These are phyloP conservation scores for Liodrosophila aerea DNA, from an alignment of 2,888 invertebrate genomes.

Conservation along the genomic window DNA sequence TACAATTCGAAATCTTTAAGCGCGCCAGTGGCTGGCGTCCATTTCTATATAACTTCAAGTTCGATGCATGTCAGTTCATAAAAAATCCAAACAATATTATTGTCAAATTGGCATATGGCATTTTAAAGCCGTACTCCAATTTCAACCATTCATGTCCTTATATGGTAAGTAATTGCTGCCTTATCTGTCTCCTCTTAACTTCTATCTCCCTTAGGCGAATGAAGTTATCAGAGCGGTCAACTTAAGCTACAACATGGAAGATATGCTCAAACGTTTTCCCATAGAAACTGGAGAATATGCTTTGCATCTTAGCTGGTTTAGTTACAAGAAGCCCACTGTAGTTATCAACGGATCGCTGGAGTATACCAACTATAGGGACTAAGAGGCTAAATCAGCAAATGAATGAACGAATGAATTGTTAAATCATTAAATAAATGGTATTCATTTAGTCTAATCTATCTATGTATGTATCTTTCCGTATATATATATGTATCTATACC, in stretches of 20 bases:
- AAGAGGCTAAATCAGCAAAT: too few species aligned
- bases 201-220: neutral
- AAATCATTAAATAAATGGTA: too few species aligned
- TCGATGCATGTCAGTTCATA: neutral
- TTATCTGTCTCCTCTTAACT: too few species aligned
- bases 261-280: neutral
- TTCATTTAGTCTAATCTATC: too few species aligned
- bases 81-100: neutral
- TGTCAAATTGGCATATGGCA: neutral
- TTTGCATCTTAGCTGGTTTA: neutral
- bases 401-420: too few species aligned
- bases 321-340: neutral
- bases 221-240: neutral
- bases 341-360: neutral
- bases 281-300: constrained; percentile 1
- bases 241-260: neutral
- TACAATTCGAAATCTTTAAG: constrained; percentile 8
- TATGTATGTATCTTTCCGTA: too few species aligned
- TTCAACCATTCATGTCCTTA: neutral
- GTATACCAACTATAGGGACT: neutral
- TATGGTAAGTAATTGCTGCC: too few species aligned
- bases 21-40: neutral
- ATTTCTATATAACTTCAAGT: neutral
- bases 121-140: neutral
- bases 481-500: too few species aligned